phyloP scores from a whole-genome alignment of 2,113 vertebrate genomes.

The Scopus umbretta region DNA sequence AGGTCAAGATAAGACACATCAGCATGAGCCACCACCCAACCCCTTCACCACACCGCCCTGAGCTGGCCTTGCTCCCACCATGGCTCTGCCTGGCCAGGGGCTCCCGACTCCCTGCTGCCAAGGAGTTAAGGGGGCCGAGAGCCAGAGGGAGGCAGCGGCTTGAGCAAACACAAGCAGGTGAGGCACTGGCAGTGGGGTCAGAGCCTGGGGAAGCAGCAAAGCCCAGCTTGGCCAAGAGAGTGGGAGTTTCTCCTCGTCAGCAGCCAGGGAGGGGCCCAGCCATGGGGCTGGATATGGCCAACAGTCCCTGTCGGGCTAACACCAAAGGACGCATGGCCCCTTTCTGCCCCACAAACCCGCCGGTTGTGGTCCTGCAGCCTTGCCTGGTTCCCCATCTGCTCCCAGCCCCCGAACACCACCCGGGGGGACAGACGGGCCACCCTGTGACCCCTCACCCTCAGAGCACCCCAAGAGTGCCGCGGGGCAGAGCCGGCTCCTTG shows the following conservation, averaged over 20 bases:
- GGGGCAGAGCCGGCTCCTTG: neutral
- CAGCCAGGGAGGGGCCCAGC: neutral
- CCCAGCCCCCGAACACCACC: neutral
- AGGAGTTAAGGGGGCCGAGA: neutral
- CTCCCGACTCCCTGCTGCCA: neutral
- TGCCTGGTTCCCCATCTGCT: neutral
- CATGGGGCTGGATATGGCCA: rapidly evolving
- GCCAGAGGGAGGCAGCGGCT: neutral
- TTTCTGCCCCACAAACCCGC: neutral
- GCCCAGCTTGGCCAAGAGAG: neutral
- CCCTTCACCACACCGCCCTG: neutral
- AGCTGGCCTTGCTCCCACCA: neutral
- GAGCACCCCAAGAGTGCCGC: neutral
- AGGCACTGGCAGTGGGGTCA: neutral
- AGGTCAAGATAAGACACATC: neutral
- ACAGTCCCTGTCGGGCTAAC: rapidly evolving
- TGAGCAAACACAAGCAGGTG: neutral
- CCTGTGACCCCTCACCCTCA: neutral
- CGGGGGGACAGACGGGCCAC: neutral
- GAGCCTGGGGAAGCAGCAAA: neutral
- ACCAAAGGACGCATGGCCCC: rapidly evolving
- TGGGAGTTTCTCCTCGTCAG: neutral
- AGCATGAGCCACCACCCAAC: neutral
- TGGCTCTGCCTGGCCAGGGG: neutral
- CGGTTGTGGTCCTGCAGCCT: neutral